phyloP scores from a whole-genome alignment of 2,797 vertebrate genomes.

The Garrulus glandarius region DNA sequence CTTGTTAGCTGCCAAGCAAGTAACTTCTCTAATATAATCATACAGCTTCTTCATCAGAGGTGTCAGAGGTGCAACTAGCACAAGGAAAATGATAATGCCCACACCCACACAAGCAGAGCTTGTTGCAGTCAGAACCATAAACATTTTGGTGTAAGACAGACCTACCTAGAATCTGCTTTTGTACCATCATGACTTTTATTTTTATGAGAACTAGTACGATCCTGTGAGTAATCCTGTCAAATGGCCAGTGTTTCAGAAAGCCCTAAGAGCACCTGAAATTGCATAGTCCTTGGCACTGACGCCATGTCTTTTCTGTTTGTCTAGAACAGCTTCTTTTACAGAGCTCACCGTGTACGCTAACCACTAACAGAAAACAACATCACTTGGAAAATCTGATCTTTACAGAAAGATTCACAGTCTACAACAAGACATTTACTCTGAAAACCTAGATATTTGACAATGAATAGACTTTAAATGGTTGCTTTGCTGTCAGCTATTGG shows the following conservation, averaged over 20 bases:
- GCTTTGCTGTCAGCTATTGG: background rate
- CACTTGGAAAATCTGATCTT: background rate
- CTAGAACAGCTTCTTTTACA: background rate
- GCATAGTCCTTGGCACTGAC: background rate
- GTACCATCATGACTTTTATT: background rate
- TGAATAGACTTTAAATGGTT: background rate
- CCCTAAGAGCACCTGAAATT: background rate
- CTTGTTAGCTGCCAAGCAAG: background rate
- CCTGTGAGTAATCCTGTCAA: background rate
- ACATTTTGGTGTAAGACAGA: background rate
- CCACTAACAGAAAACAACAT: background rate
- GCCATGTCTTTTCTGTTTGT: background rate
- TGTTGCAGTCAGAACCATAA: background rate
- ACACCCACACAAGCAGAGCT: fast-evolving
- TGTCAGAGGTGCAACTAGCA: background rate
- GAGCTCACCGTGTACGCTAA: background rate
- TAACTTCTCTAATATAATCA: background rate
- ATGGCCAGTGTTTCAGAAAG: background rate
- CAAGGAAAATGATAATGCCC: background rate
- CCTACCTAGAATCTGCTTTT: background rate
- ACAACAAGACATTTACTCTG: background rate
- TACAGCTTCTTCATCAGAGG: background rate
- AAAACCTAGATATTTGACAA: background rate
- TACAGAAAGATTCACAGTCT: background rate
- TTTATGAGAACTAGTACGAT: background rate